Evolutionary conservation across 2,888 invertebrate genomes (phyloP).

Genomic region (Sturmia bella): DNA sequence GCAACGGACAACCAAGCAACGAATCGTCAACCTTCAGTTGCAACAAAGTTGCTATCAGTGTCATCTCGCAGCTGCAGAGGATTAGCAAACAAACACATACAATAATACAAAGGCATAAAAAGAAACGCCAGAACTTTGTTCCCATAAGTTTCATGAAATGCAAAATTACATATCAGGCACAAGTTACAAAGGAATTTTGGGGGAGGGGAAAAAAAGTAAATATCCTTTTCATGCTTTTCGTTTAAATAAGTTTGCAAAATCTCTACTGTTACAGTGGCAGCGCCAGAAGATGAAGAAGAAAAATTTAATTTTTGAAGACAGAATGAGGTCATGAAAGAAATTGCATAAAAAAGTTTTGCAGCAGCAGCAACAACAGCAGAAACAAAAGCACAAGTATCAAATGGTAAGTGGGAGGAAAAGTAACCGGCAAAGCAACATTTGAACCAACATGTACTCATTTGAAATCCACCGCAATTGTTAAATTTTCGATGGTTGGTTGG

Average conservation of each 20-base stretch:
- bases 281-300: slow-evolving; percentile 51
- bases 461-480: slow-evolving; percentile 66
- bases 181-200: slow-evolving; percentile 46
- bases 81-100: neutral
- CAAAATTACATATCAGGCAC: slow-evolving; percentile 48
- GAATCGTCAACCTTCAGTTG: slow-evolving; percentile 37
- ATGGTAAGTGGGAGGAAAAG: slow-evolving; percentile 27
- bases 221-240: slow-evolving; percentile 14
- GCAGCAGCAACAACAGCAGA: slow-evolving; percentile 29
- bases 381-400: slow-evolving; percentile 27
- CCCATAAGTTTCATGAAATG: slow-evolving; percentile 56
- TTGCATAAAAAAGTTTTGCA: slow-evolving; percentile 11
- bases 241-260: slow-evolving; percentile 44
- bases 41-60: slow-evolving; percentile 8
- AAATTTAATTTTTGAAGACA: slow-evolving; percentile 65
- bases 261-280: slow-evolving; percentile 50
- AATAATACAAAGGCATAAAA: neutral
- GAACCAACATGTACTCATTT: slow-evolving; percentile 50
- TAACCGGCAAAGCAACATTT: slow-evolving; percentile 19
- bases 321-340: slow-evolving; percentile 66
- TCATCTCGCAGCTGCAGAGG: slow-evolving; percentile 42
- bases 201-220: neutral
- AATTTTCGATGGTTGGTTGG: slow-evolving; percentile 55
- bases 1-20: slow-evolving; percentile 9
- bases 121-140: slow-evolving; percentile 18